These are phyloP conservation scores for Dicranocentrus wangi DNA, from an alignment of 2,888 invertebrate genomes.

Conservation along the genomic window DNA sequence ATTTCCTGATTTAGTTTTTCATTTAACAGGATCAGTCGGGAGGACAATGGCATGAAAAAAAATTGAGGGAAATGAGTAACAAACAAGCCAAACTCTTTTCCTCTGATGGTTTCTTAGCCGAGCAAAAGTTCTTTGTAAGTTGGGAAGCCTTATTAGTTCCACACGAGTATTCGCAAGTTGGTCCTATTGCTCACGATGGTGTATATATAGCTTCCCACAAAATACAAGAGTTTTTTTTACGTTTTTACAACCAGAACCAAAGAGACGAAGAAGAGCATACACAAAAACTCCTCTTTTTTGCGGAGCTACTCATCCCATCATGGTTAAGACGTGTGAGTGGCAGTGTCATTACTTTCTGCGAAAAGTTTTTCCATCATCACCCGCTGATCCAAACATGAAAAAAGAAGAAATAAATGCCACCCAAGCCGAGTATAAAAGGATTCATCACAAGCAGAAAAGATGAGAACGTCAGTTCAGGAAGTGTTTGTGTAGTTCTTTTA, in stretches of 20 bases:
- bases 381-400: slow-evolving; percentile 52
- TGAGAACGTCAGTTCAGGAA: slow-evolving; percentile 46
- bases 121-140: slow-evolving; percentile 19
- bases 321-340: slow-evolving; percentile 58
- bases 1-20: slow-evolving; percentile 51
- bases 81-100: slow-evolving; percentile 35
- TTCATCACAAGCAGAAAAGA: slow-evolving; percentile 27
- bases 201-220: background rate
- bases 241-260: background rate
- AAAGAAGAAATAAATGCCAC: slow-evolving; percentile 53
- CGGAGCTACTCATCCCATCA: slow-evolving; percentile 47
- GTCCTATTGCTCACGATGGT: slow-evolving; percentile 26
- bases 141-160: slow-evolving; percentile 51
- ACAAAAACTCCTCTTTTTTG: slow-evolving; percentile 31
- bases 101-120: slow-evolving; percentile 24
- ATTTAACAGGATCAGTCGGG: slow-evolving; percentile 34
- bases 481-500: slow-evolving; percentile 50
- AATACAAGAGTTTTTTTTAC: background rate
- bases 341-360: slow-evolving; percentile 60
- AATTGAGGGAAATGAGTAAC: slow-evolving; percentile 30
- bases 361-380: slow-evolving; percentile 63
- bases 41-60: slow-evolving; percentile 41
- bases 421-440: slow-evolving; percentile 19
- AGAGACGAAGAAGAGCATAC: slow-evolving; percentile 5
- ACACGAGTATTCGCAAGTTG: slow-evolving; percentile 13